Percentiles rank a stretch among this genome's conserved stretches.
phyloP scores from a whole-genome alignment of 2,113 vertebrate species.

The Sylvia atricapilla region DNA sequence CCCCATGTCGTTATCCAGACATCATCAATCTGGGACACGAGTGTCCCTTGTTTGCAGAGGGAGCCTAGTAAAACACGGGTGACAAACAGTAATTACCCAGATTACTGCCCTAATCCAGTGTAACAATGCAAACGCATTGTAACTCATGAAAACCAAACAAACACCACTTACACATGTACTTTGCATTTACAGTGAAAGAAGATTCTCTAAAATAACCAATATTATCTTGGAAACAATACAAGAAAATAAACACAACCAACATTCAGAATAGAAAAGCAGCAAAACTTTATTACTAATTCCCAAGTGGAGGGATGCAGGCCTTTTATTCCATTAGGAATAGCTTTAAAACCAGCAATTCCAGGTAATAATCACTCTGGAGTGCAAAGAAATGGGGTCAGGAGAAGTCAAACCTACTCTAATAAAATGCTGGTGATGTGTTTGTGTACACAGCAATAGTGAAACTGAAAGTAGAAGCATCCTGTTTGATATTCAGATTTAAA shows the following conservation, averaged over 20 bases:
- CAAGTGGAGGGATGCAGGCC: neutral
- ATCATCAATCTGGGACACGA: neutral
- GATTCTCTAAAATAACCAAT: neutral
- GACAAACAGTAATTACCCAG: conserved; percentile 28
- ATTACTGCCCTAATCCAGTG: neutral
- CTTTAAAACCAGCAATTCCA: neutral
- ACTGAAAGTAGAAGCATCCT: neutral
- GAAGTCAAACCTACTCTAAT: neutral
- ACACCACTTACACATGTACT: neutral
- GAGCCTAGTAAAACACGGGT: neutral
- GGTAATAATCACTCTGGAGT: neutral
- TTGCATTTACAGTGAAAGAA: neutral
- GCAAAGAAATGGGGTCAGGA: neutral
- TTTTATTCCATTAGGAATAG: neutral
- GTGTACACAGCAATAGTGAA: neutral
- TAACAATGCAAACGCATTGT: neutral
- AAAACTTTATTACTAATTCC: neutral
- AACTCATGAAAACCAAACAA: conserved; percentile 12
- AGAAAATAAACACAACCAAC: neutral
- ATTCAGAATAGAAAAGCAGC: neutral
- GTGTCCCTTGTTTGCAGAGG: neutral
- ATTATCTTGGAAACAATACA: neutral
- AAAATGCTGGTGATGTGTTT: neutral
- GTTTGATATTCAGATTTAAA: neutral
- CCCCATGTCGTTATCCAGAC: neutral